Evolutionary conservation across 1,140 invertebrate genomes (phyloP).

Genomic region (Liolophura sinensis): DNA sequence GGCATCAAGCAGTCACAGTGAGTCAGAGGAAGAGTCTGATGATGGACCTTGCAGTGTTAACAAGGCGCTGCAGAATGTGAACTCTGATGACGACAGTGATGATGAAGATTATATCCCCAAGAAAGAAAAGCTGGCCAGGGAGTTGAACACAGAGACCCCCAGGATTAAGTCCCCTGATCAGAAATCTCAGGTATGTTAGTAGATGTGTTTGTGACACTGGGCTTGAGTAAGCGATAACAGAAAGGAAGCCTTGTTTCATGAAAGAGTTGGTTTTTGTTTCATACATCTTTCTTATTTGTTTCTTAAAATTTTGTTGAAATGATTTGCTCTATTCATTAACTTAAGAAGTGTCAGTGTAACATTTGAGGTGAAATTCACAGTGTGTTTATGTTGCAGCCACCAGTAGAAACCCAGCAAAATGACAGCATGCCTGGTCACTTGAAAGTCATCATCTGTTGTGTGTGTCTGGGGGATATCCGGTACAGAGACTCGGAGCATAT

Average conservation of each 20-base stretch:
- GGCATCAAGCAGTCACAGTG: neutral
- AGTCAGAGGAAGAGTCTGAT: constrained; percentile 15
- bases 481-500: constrained; percentile 12
- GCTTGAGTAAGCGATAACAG: too few species aligned
- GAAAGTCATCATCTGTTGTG: constrained; percentile 81
- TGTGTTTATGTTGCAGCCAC: too few species aligned
- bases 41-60: constrained; percentile 1
- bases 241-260: too few species aligned
- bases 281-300: too few species aligned
- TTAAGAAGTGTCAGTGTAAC: neutral
- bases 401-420: too few species aligned
- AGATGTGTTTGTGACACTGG: too few species aligned
- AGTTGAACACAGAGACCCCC: constrained; percentile 13
- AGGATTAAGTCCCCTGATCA: constrained; percentile 18
- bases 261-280: too few species aligned
- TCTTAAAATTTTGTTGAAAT: too few species aligned
- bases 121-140: constrained; percentile 22
- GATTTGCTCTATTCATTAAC: neutral
- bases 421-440: constrained; percentile 29
- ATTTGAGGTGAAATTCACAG: neutral
- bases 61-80: too few species aligned
- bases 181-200: too few species aligned
- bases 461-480: constrained; percentile 82
- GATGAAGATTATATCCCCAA: constrained; percentile 42
- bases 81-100: constrained; percentile 18